These are phyloP conservation scores for Epirrhoe tristata DNA, from an alignment of 2,888 invertebrate genomes.

Conservation along the genomic window DNA sequence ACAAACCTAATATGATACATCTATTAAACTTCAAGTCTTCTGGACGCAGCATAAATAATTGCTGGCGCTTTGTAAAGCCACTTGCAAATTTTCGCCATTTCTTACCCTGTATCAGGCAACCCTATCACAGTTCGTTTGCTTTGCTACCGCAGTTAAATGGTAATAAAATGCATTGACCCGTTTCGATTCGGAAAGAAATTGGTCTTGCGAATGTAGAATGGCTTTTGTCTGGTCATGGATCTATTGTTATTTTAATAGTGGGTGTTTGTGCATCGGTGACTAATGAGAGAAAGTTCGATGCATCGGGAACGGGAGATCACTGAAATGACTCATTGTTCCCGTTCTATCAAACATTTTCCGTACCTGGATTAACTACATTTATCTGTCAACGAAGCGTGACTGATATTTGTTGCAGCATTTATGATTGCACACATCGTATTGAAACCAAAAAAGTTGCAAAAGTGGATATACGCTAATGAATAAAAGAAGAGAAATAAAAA, in stretches of 20 bases:
- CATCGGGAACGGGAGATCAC: conserved; percentile 19
- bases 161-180: conserved; percentile 45
- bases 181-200: conserved; percentile 45
- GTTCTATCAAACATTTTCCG: background rate
- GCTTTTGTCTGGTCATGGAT: conserved; percentile 41
- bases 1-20: no score
- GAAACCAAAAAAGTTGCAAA: background rate
- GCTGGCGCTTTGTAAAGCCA: conserved; percentile 10
- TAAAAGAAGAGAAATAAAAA: no score
- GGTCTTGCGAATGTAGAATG: conserved; percentile 42
- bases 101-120: conserved; percentile 24
- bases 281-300: conserved; percentile 34
- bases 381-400: background rate
- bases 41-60: background rate
- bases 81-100: conserved; percentile 14
- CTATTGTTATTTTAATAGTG: conserved; percentile 40
- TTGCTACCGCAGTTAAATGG: conserved; percentile 42
- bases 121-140: conserved; percentile 43
- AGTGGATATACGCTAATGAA: no score
- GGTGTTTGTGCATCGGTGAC: conserved; percentile 35
- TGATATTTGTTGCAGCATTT: no score
- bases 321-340: conserved; percentile 20
- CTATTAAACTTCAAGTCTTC: background rate
- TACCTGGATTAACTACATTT: background rate
- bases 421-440: no score